phyloP scores from a whole-genome alignment of 2,888 invertebrate species.

The Meteorus colon region DNA sequence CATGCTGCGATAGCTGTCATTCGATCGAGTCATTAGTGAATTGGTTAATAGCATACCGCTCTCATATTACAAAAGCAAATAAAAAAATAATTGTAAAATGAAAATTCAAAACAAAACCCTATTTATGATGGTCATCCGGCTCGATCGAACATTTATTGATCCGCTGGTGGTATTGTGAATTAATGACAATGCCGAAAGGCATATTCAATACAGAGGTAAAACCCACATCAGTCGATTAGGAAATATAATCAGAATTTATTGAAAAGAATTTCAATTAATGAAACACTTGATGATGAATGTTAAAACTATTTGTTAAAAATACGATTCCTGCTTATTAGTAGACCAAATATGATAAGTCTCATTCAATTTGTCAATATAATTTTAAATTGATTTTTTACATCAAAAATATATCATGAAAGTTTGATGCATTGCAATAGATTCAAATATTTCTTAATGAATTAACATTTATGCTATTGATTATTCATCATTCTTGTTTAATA shows the following conservation, averaged over 20 bases:
- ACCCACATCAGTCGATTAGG: neutral
- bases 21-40: slow-evolving; percentile 33
- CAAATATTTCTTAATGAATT: no score
- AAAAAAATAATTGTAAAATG: slow-evolving; percentile 21
- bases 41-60: slow-evolving; percentile 29
- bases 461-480: no score
- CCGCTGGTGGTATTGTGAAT: neutral
- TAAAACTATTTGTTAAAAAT: neutral
- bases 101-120: neutral
- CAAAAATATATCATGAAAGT: no score
- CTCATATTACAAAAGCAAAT: neutral
- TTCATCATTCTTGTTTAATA: neutral
- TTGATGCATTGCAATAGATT: no score
- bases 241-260: neutral
- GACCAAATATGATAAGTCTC: no score
- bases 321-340: no score
- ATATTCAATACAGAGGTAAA: neutral
- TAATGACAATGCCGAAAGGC: neutral
- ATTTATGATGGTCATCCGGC: slow-evolving; percentile 19
- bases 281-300: neutral
- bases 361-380: no score
- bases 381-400: no score
- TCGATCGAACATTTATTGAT: slow-evolving; percentile 19
- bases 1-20: slow-evolving; percentile 25
- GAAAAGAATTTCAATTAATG: neutral